Evolutionary conservation across 2,797 vertebrate genomes (phyloP).

Genomic region (Galago senegalensis): DNA sequence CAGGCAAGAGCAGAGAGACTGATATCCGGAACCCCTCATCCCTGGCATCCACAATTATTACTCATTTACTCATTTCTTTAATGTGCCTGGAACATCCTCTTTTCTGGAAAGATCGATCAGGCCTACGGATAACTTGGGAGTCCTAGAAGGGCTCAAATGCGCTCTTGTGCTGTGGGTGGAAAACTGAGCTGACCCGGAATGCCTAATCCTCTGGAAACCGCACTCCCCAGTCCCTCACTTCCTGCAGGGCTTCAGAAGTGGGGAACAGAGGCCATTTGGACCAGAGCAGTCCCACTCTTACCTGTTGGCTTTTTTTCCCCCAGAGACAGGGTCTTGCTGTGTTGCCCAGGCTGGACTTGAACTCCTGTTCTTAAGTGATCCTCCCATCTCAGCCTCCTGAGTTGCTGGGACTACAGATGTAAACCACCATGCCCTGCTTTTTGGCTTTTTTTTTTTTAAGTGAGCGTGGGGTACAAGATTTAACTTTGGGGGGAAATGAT

Average conservation of each 20-base stretch:
- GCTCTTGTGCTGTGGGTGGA: background rate
- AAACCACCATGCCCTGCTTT: background rate
- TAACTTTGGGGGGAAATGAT: no score
- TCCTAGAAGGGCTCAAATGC: background rate
- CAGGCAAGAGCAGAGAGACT: background rate
- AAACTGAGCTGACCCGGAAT: background rate
- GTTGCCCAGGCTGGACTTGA: background rate
- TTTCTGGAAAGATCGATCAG: fast-evolving
- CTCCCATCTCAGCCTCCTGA: background rate
- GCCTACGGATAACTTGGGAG: background rate
- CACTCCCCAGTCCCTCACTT: background rate
- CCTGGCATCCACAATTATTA: fast-evolving
- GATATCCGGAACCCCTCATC: background rate
- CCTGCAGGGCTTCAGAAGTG: background rate
- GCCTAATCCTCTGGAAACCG: background rate
- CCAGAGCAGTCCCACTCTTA: background rate
- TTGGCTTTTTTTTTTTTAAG: background rate
- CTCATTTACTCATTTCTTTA: fast-evolving
- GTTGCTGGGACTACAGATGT: background rate
- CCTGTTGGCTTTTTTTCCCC: background rate
- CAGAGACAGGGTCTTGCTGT: background rate
- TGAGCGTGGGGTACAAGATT: background rate
- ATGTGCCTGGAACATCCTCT: fast-evolving
- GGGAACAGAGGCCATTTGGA: background rate
- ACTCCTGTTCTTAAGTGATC: background rate